Base-by-base conservation (phyloP, 2,888 invertebrate species). In the Lagria hirta region DNA sequence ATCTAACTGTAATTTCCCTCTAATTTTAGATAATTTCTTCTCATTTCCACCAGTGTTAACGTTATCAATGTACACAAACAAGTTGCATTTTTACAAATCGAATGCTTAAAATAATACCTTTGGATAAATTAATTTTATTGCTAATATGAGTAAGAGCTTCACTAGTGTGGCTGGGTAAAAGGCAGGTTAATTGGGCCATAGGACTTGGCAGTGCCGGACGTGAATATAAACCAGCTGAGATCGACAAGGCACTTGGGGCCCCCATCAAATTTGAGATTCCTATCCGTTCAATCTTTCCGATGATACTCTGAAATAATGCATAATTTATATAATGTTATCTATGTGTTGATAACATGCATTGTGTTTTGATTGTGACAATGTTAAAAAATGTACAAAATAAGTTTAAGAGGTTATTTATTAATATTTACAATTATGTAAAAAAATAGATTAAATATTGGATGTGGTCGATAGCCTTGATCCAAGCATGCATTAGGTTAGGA, bases 151-250 rank as follows among this genome's bases (percentile, higher is more conserved):
- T 26, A 21, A 57, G 30, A 24, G 57, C 58, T 29, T 65, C 65
- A 10, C 14, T 55, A 43, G 60, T 65, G 35, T 64, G 64, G 52
- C 65, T 69, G 13, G 71, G 70, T 43, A 72, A 55, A 8, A 88
- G 71, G 59, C 86, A 88, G 29, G 84, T 85, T 33, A 88, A 68
- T 71, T 88, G 88, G 50, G 86, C 82, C 83, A 89, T 86, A 1
- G 88, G 88, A 63, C 88, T 88, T 48, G 82, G 82, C 43, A 83
- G 77, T 3, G 73, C 71, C 60, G 82, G 81, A 20, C 77, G 65
- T 1, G 77, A 77, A 71, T 69, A 85, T 62, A 80, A 62, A 12
- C 83, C 80, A 5, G 82, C 79, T 3, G 86, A 70, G 17, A 84
- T 80, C 7, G 82, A 78, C 4, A 83, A 76, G 3, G 75, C 73